Base-by-base conservation (phyloP, 2,888 invertebrate species). In the Venusia cambrica region DNA sequence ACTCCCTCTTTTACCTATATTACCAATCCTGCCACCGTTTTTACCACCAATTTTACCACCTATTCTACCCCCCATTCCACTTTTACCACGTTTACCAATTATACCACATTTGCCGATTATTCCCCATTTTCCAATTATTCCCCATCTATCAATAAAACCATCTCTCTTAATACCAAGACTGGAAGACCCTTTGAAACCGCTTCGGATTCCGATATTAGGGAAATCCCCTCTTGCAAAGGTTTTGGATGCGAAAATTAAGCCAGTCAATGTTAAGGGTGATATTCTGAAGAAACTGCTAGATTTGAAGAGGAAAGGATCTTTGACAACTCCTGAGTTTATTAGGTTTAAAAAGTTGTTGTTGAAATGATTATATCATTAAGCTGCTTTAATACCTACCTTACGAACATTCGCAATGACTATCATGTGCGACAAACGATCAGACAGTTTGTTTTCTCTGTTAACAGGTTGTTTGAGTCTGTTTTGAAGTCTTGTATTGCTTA, bases 321-420 rank as follows among this genome's bases (percentile, higher is more conserved):
- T 81, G 24, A 66, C 73, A 0, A 50, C 61, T 1, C 41, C 57
- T 1, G 72, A 78, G 32, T 74, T 60, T 51, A 14, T 62, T 7
- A 57, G 57, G 19, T 71, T 76, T 42, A 73, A 60, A 35, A 74
- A 63, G 34, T 28, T 78, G 5, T 43, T 75, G 5, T 27, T 61
- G 2, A 45, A 46, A 33, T 57, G 36, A 29, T 29, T 19, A 22
- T n/a, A 13, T 12, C 2, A 11, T 27, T 29, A 15, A 37, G 4
- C n/a, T 14, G 11, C 4, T 17, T 20, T 19, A 28, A 12, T 12
- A 5, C 19, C n/a, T 17, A 15, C 4, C 9, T 10, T 26, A 16
- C n/a, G n/a, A n/a, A n/a, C n/a, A n/a, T n/a, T n/a, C n/a, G n/a
- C n/a, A n/a, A n/a, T n/a, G n/a, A n/a, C n/a, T n/a, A n/a, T n/a